phyloP scores from a whole-genome alignment of 2,888 invertebrate species.

The Macrosoma leucophasiata region DNA sequence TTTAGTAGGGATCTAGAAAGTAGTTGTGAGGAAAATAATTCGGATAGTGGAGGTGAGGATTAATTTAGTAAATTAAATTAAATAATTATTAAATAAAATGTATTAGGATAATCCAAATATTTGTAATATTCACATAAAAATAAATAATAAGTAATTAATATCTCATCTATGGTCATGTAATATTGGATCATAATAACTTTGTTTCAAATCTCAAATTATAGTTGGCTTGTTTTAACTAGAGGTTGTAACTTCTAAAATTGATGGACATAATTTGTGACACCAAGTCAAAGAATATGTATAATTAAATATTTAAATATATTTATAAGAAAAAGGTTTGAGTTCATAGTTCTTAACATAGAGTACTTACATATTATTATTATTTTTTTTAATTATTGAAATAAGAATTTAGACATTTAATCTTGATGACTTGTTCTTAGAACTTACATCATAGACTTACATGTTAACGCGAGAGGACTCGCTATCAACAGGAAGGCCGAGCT shows the following conservation, averaged over 20 bases:
- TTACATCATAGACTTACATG: no score
- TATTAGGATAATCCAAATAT: slow-evolving; percentile 1
- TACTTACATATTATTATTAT: neutral
- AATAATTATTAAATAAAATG: neutral
- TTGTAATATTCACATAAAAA: neutral
- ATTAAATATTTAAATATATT: neutral
- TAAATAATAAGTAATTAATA: no score
- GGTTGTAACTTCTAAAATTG: neutral
- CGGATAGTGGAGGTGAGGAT: neutral
- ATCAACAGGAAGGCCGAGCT: no score
- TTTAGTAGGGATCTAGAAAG: slow-evolving; percentile 4
- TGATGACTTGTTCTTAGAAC: no score
- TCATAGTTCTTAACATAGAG: neutral
- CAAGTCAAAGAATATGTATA: no score
- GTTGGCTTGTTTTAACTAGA: neutral
- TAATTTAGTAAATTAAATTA: neutral
- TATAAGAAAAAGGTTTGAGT: neutral
- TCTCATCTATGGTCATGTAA: neutral
- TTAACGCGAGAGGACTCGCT: no score
- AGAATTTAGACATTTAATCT: no score
- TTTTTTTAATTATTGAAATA: no score
- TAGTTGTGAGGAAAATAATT: slow-evolving; percentile 4
- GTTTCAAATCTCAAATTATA: neutral
- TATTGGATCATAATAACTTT: neutral
- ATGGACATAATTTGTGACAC: neutral